Conservation (phyloP, 2,113 vertebrate genomes). For the Isichthys henryi region DNA sequence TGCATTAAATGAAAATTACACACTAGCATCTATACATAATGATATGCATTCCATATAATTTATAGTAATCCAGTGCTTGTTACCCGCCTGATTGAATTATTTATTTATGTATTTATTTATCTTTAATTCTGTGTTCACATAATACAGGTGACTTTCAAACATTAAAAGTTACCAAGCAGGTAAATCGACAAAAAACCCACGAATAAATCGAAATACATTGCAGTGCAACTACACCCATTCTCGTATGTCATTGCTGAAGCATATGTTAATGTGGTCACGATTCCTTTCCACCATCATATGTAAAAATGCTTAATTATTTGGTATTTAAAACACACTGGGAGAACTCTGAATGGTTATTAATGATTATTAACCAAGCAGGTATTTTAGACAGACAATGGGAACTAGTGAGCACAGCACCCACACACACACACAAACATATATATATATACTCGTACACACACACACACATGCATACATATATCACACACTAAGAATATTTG, state of each 20-base stretch:
- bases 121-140: not conserved
- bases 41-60: slow-evolving; percentile 4
- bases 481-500: not conserved
- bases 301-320: not conserved
- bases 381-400: not conserved
- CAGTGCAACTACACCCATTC: not conserved
- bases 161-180: not conserved
- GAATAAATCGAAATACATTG: not conserved
- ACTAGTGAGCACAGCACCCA: too few relatives aligned
- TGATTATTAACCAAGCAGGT: not conserved
- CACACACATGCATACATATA: not conserved
- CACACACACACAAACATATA: not conserved
- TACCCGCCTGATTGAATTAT: not conserved
- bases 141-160: not conserved
- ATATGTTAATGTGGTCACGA: not conserved
- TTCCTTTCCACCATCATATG: not conserved
- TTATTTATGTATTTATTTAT: too few relatives aligned
- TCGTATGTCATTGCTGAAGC: not conserved
- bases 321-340: not conserved
- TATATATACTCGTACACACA: not conserved
- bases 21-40: not conserved
- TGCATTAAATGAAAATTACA: not conserved
- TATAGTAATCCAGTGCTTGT: slow-evolving; percentile 22
- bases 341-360: not conserved
- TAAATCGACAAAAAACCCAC: not conserved